phyloP scores from a whole-genome alignment of 2,113 vertebrate species.

The Trochalopteron elliotii region DNA sequence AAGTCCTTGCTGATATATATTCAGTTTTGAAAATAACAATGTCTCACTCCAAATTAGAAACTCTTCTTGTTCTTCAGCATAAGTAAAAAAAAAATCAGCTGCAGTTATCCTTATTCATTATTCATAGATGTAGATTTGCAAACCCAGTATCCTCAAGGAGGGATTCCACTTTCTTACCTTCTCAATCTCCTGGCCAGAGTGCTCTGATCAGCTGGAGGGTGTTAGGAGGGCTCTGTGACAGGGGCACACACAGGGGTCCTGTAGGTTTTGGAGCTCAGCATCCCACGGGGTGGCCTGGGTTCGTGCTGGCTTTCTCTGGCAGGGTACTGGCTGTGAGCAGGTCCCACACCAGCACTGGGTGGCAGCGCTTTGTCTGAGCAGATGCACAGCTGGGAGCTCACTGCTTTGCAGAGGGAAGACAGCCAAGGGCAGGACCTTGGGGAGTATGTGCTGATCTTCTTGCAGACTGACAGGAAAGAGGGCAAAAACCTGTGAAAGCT shows the following conservation, averaged over 20 bases:
- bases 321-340: rapidly evolving
- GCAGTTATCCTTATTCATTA: background rate
- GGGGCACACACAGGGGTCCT: rapidly evolving
- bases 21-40: background rate
- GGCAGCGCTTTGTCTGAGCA: background rate
- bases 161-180: background rate
- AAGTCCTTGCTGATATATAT: background rate
- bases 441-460: background rate
- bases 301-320: background rate
- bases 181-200: background rate
- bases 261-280: background rate
- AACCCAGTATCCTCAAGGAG: background rate
- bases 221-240: background rate
- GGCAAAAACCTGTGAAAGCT: background rate
- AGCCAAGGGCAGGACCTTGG: background rate
- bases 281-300: background rate
- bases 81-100: background rate
- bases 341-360: rapidly evolving
- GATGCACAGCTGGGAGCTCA: background rate
- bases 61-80: background rate
- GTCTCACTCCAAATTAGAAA: background rate
- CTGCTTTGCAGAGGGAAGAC: background rate
- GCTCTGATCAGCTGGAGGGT: background rate
- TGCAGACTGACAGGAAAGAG: background rate
- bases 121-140: background rate